A percentile compares a stretch with the other conserved stretches of the same genome.
phyloP scores from a whole-genome alignment of 2,797 vertebrate species.

The Buceros bicornis region DNA sequence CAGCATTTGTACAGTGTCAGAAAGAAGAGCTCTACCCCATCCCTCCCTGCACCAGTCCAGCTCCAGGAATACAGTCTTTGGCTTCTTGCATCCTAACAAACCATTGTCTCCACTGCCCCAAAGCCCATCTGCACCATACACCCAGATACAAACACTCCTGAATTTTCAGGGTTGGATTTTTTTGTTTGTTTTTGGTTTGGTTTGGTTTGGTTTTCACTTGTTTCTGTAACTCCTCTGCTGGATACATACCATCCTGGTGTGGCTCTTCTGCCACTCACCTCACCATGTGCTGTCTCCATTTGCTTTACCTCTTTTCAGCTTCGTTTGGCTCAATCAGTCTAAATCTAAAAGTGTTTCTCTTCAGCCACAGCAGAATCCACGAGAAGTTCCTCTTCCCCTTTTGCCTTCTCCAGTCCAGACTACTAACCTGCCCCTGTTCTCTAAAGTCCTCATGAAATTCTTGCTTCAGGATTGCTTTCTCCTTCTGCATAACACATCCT shows the following conservation, averaged over 20 bases:
- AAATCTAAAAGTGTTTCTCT: neutral
- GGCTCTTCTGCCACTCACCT: neutral
- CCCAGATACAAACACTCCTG: accelerated
- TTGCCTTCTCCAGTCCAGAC: neutral
- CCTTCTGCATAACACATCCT: neutral
- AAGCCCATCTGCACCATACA: neutral
- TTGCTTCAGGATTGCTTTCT: neutral
- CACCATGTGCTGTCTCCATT: neutral
- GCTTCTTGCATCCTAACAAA: neutral
- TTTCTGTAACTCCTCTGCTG: neutral
- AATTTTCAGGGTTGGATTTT: neutral
- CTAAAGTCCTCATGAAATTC: neutral
- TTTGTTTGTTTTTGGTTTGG: no score
- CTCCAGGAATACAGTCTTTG: neutral
- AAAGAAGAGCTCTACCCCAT: neutral
- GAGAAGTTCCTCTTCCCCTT: neutral
- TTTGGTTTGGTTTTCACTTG: neutral
- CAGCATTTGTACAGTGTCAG: neutral
- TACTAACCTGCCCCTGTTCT: neutral
- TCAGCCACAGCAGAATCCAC: neutral
- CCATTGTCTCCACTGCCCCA: neutral
- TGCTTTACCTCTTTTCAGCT: neutral
- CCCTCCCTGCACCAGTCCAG: neutral
- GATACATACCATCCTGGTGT: neutral
- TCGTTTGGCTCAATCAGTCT: neutral